These are phyloP conservation scores for Cheilosia scutellata DNA, from an alignment of 2,888 invertebrate genomes.

Conservation along the genomic window DNA sequence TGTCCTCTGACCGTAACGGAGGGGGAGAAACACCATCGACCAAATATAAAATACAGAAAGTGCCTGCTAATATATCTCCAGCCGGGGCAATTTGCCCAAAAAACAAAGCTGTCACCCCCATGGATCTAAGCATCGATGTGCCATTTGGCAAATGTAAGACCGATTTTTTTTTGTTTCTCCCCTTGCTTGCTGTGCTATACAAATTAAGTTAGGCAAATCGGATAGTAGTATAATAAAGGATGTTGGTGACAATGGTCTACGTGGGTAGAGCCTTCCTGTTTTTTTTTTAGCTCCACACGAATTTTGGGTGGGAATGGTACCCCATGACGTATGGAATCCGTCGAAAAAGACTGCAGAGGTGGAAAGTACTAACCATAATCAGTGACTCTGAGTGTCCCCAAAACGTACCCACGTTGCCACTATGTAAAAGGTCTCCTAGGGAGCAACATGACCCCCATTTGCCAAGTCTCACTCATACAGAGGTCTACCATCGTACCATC, in stretches of 20 bases:
- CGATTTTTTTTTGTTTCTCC: conserved; percentile 42
- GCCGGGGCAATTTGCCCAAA: conserved; percentile 62
- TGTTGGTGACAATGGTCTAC: conserved; percentile 62
- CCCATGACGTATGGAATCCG: conserved; percentile 45
- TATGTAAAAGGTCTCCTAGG: conserved; percentile 35
- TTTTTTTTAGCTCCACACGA: too few species aligned
- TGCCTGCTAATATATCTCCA: conserved; percentile 68
- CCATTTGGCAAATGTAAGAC: conserved; percentile 71
- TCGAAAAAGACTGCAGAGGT: conserved; percentile 58
- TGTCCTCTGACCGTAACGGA: conserved; percentile 1
- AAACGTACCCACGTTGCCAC: conserved; percentile 11
- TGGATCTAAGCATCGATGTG: conserved; percentile 63
- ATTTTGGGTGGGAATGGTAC: conserved; percentile 13
- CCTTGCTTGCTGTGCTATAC: conserved; percentile 41
- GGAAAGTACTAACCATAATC: conserved; percentile 48
- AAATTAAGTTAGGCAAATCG: conserved; percentile 78
- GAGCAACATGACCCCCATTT: conserved; percentile 56
- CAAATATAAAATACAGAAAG: conserved; percentile 57
- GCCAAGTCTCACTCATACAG: conserved; percentile 45
- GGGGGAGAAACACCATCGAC: background rate
- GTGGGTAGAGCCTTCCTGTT: conserved; percentile 9
- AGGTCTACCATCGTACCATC: conserved; percentile 27
- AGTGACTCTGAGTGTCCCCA: conserved; percentile 49
- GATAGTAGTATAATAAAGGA: conserved; percentile 37
- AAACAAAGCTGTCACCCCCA: conserved; percentile 56